Evolutionary conservation across 2,113 vertebrate genomes (phyloP), one percentile per base, ranked within the genome.

Genomic region (Fukomys damarensis): DNA sequence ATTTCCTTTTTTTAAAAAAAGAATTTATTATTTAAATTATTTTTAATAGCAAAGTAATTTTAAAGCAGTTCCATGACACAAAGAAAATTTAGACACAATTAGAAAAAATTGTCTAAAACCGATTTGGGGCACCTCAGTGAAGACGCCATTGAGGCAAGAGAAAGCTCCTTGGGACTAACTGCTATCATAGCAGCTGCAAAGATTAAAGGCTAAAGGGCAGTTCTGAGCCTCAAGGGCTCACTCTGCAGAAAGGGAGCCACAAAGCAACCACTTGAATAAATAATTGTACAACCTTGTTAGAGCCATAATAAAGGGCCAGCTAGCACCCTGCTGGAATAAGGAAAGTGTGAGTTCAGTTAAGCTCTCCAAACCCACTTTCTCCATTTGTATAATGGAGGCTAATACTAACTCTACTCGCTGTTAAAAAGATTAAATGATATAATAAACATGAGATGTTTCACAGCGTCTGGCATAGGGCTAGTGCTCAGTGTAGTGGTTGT

Each of bases 351-450:
- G 74, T 95, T 30, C 16, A 8, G 2, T 59, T 74, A 72, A 83
- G 6, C 30, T 66, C 49, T 52, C n/a, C 91, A 91, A 89, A 2
- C 46, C 13, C 3, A 52, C 14, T 17, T 77, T 85, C 38, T 79
- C 66, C 41, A 76, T 72, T 46, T 87, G 49, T 68, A 52, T 63
- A 63, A 80, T 43, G 68, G 16, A 97, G 26, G 58, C 17, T 90
- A 87, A 63, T 19, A n/a, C 74, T 56, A 80, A 4, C 20, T 17
- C 49, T 84, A 35, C 81, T 84, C 49, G 70, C 41, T 68, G 3
- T 85, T 92, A 72, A 72, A 96, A 95, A 87, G 30, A 83, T 74
- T 79, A 79, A 89, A 68, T 70, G 35, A 54, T 13, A 46, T 66
- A 74, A 72, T 65, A 91, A 87, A 59, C 68, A 22, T 74, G 56